Evolutionary conservation across 1,140 invertebrate genomes (phyloP).

Genomic region (Ostrea denselamellosa): DNA sequence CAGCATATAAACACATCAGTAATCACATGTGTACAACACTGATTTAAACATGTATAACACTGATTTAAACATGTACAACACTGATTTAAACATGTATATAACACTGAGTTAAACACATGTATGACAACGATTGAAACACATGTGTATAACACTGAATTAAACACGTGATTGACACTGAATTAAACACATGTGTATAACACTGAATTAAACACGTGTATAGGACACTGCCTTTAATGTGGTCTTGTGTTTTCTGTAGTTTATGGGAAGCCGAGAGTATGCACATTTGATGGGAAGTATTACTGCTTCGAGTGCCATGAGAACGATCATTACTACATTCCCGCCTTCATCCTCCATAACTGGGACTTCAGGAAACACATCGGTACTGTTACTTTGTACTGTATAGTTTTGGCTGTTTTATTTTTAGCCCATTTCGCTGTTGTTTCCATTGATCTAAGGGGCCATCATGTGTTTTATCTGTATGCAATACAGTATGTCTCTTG

Average conservation of each 20-base stretch:
- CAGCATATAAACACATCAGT: too few species aligned
- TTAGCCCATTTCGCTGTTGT: too few species aligned
- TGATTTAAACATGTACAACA: too few species aligned
- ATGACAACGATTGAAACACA: background rate
- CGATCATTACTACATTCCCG: conserved; percentile 88
- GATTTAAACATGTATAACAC: background rate
- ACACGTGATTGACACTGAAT: too few species aligned
- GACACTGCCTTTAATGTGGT: conserved; percentile 12
- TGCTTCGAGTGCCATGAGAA: conserved; percentile 92
- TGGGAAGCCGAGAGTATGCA: conserved; percentile 89
- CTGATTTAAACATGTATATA: background rate
- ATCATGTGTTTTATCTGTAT: too few species aligned
- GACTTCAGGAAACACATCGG: conserved; percentile 92
- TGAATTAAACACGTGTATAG: background rate
- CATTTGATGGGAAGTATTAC: conserved; percentile 91
- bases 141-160: background rate
- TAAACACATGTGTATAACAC: background rate
- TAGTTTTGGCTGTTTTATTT: too few species aligned
- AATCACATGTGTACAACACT: background rate
- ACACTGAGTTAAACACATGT: background rate
- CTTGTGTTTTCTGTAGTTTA: conserved; percentile 80
- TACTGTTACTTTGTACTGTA: conserved; percentile 71
- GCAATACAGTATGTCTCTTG: too few species aligned
- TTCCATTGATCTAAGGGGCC: too few species aligned
- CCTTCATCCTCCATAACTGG: conserved; percentile 95